Base-by-base conservation (phyloP, 2,113 vertebrate species). In the Oryzias javanicus region DNA sequence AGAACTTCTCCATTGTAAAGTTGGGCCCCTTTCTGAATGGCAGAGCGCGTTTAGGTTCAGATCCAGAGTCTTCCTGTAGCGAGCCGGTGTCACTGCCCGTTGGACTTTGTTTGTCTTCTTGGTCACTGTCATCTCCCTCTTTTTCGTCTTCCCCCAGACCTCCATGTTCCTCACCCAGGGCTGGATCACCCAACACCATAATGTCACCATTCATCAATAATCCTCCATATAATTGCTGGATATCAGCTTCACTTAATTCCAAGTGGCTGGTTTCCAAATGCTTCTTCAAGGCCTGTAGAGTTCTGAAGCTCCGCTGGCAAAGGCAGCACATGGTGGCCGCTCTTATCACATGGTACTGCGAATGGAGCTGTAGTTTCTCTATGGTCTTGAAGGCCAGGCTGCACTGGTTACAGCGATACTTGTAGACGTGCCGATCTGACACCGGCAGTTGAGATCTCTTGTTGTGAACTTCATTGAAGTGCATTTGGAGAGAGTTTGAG, bases 281-380 rank as follows among this genome's bases (percentile, higher is more conserved):
- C 84, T 98, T 98, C 83, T 98, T 98, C 75, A 99, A 90, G 59
- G 96, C 95, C 87, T 97, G 97, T 58, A 98, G 94, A 65, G 97
- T 98, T 72, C 97, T 94, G 84, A 99, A 99, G 79, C 95, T 99
- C 76, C 97, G 92, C 84, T 99, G 97, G 80, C 97, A 99, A 63
- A 99, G 95, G 75, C 96, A 98, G 82, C 97, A 99, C 96, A 98
- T 98, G 4, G 97, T 99, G 72, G 97, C 96, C 0, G 97, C 97
- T 56, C 96, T 89, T 84, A 99, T 99, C 67, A 98, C 97, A 0
- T 99, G 97, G 87, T 99, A 99, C 83, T 99, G 97, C 4, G 96
- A 98, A 72, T 99, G 97, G 17, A 98, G 93, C 83, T 99, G 97
- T 27, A 99, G 89, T 81, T 98, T 98, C 75, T 99, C 97, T 2